These are phyloP conservation scores for Ctenomys sociabilis DNA, from an alignment of 2,113 vertebrate genomes.

Conservation along the genomic window DNA sequence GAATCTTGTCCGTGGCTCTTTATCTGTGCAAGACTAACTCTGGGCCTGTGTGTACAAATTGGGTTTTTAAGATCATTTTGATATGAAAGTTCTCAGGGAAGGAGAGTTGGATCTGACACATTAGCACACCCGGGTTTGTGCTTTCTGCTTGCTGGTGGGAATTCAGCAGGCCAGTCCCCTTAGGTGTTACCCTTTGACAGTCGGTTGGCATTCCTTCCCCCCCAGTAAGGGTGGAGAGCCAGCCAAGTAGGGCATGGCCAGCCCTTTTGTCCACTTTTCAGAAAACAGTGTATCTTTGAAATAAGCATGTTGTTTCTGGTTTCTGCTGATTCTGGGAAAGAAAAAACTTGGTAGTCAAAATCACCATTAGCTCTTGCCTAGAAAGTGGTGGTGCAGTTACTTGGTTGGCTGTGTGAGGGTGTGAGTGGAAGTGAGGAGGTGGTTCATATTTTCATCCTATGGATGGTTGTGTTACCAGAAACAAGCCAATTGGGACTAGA, in stretches of 20 bases:
- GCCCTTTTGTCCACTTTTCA: conserved; percentile 53
- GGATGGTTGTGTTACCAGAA: conserved; percentile 25
- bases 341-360: background rate
- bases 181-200: background rate
- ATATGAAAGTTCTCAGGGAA: rapidly evolving
- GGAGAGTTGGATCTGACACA: background rate
- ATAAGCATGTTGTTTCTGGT: conserved; percentile 11
- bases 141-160: background rate
- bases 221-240: background rate
- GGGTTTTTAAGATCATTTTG: background rate
- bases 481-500: background rate
- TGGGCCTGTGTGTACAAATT: background rate
- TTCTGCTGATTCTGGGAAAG: background rate
- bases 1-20: background rate
- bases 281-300: background rate
- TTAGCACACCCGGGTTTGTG: background rate
- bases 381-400: background rate
- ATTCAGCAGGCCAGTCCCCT: background rate
- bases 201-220: background rate
- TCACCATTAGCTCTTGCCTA: background rate
- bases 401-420: background rate
- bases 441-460: background rate
- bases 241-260: background rate
- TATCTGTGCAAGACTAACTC: background rate
- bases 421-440: background rate